Evolutionary conservation across 2,113 vertebrate species (phyloP).

Genomic region (Toxostoma redivivum): DNA sequence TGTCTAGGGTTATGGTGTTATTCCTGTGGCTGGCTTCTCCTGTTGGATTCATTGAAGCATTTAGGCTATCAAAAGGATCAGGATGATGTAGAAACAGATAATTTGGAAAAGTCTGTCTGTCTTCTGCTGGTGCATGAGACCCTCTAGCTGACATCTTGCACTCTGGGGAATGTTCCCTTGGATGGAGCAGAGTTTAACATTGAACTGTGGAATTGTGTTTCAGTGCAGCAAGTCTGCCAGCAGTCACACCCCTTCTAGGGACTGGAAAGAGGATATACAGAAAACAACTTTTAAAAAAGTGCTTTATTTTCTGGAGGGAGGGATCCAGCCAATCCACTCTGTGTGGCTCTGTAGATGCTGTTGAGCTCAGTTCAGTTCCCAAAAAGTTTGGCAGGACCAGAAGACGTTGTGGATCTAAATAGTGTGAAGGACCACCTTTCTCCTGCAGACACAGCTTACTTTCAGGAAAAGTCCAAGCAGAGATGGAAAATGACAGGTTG

Average conservation of each 20-base stretch:
- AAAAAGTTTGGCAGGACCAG: background rate
- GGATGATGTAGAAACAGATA: background rate
- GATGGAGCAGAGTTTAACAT: background rate
- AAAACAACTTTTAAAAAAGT: background rate
- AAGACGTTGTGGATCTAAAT: background rate
- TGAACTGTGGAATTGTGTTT: background rate
- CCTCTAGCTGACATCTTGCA: background rate
- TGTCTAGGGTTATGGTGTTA: background rate
- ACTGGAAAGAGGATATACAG: background rate
- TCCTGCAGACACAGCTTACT: background rate
- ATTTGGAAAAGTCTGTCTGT: background rate
- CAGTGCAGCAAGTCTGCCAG: background rate
- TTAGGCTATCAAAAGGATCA: background rate
- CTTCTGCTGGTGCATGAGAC: background rate
- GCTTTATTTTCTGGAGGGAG: background rate
- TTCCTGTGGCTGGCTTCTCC: background rate
- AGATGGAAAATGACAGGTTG: background rate
- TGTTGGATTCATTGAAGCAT: background rate
- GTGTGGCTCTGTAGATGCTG: accelerated
- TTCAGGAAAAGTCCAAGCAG: background rate
- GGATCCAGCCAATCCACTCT: background rate
- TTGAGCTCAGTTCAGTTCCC: background rate
- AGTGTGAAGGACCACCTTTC: background rate
- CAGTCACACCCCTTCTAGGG: background rate
- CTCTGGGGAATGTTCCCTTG: background rate